Evolutionary conservation across 23 tunicate genomes (phyloP).

Genomic region (Ascidia mentula): DNA sequence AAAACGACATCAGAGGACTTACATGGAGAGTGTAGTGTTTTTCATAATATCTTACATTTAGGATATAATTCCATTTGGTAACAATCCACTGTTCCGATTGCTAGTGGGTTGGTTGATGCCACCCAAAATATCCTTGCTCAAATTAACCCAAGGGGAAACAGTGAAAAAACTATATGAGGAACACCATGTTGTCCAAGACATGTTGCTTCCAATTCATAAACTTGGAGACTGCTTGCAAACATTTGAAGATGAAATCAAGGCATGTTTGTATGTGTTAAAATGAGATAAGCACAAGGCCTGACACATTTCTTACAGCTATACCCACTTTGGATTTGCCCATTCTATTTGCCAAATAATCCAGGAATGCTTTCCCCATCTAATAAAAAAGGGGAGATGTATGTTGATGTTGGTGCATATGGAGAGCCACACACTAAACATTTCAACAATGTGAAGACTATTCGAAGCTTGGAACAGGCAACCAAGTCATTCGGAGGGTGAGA

Average conservation of each 20-base stretch:
- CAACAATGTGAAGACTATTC: constrained; percentile 64
- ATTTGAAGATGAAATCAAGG: constrained; percentile 77
- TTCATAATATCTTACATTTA: background rate
- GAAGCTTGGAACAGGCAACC: constrained; percentile 78
- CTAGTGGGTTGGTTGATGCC: constrained; percentile 87
- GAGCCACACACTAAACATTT: constrained; percentile 66
- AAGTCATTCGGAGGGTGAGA: constrained; percentile 62
- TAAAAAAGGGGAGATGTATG: constrained; percentile 79
- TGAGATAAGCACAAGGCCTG: background rate
- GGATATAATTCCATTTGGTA: constrained; percentile 92
- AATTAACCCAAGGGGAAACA: constrained; percentile 87
- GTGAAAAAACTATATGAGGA: constrained; percentile 72
- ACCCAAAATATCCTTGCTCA: constrained; percentile 82
- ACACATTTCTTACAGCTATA: constrained; percentile 35
- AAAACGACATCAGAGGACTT: background rate
- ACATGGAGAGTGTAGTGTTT: background rate
- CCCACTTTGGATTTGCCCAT: constrained; percentile 89
- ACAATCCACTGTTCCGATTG: constrained; percentile 68
- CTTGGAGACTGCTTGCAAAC: constrained; percentile 53
- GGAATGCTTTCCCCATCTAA: constrained; percentile 72
- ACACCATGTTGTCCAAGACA: constrained; percentile 87
- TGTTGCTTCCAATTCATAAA: constrained; percentile 59
- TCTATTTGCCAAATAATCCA: constrained; percentile 59
- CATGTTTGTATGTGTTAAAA: background rate
- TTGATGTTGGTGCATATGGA: constrained; percentile 89